Percentiles rank a stretch among this genome's conserved stretches.
phyloP scores from a whole-genome alignment of 2,797 vertebrate genomes.

The Epinephelus malabaricus region DNA sequence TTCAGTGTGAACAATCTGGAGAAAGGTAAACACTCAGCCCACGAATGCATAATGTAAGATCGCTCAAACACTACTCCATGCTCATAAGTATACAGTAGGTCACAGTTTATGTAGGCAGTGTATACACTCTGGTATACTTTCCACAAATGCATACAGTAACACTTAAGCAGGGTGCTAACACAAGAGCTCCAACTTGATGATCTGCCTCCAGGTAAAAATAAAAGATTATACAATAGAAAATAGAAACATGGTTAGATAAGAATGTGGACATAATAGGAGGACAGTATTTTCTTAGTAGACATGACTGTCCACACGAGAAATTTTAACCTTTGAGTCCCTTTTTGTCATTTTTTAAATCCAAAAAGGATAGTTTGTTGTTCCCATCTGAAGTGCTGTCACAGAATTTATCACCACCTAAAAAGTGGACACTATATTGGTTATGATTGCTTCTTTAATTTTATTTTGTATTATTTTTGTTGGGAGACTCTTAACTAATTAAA shows the following conservation, averaged over 20 bases:
- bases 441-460: not conserved
- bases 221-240: constrained; percentile 4
- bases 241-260: not conserved
- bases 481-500: not conserved
- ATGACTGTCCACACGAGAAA: not conserved
- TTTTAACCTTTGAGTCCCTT: not conserved
- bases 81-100: constrained; percentile 35
- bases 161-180: constrained; percentile 39
- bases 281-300: not conserved
- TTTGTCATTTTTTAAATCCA: not conserved
- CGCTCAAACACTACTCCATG: constrained; percentile 33
- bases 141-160: constrained; percentile 38
- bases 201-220: constrained; percentile 18
- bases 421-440: constrained; percentile 1
- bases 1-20: constrained; percentile 32
- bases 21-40: constrained; percentile 49
- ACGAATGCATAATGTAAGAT: constrained; percentile 40
- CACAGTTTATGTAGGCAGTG: constrained; percentile 42
- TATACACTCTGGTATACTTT: constrained; percentile 1
- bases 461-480: not conserved
- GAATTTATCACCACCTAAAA: constrained; percentile 2
- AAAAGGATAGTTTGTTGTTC: not conserved
- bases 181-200: constrained; percentile 26
- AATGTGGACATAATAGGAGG: not conserved
- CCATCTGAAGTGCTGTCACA: not conserved